Base-by-base conservation (phyloP, 2,113 vertebrate genomes). In the Parus major region DNA sequence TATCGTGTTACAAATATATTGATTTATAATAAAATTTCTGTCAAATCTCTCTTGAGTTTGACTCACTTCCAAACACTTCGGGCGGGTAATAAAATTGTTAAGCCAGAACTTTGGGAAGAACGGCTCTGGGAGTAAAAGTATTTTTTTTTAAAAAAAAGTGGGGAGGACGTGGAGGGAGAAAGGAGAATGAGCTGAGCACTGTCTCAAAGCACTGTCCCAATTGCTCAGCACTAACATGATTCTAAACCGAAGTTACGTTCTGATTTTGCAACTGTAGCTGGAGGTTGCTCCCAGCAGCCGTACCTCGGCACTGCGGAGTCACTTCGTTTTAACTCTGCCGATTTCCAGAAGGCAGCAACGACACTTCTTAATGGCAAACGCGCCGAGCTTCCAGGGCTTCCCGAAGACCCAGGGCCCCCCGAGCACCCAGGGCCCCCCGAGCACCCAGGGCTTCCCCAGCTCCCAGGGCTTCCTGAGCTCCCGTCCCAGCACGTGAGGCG, bases 281-380 rank as follows among this genome's bases (percentile, higher is more conserved):
- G 23, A 29, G 5, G 60, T 3, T 50, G n/a, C 25, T 25, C 13
- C 0, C 9, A 22, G 7, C 21, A 61, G 55, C 83, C 31, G 3
- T 21, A 49, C 36, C 52, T 16, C 42, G 3, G 44, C 49, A 3
- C 41, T 2, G 9, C 0, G 53, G 5, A 28, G 28, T 5, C 9
- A 11, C 47, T 31, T 5, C 4, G 5, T 9, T 52, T 33, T 5
- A 22, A 10, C 41, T 1, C 59, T 0, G 21, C 4, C 2, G 0
- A 1, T 15, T 1, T 2, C 19, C 46, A 35, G 13, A 5, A 7
- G 8, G 11, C 8, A 52, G 2, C 2, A 4, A 3, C 2, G 4
- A 16, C 39, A 1, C 7, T 1, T 0, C 23, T 0, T 17, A 2
- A 1, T 11, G 0, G 5, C 28, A 17, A 10, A 12, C 4, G 3